A percentile compares a stretch with the other conserved stretches of the same genome.
phyloP scores from a whole-genome alignment of 1,140 invertebrate genomes.

The Trichonephila inaurata region DNA sequence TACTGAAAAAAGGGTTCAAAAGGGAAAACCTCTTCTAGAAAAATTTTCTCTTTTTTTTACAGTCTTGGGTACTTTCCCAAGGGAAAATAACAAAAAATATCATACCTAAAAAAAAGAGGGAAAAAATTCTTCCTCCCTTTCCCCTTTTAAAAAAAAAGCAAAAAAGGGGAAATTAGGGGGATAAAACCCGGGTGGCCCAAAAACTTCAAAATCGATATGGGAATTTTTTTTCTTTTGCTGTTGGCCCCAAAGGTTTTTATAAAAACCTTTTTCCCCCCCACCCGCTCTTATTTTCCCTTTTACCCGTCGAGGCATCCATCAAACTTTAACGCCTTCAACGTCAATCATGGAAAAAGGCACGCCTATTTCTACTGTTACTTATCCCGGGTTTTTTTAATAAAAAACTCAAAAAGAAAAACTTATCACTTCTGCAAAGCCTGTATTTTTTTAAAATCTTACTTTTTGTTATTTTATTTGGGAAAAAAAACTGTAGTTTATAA shows the following conservation, averaged over 20 bases:
- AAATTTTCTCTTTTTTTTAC: constrained; percentile 45
- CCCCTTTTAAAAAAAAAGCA: neutral
- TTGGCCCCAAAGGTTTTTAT: neutral
- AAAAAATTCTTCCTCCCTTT: neutral
- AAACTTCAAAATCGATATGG: constrained; percentile 49
- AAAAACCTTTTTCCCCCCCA: constrained; percentile 38
- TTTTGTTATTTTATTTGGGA: too few relatives aligned
- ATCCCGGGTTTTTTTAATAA: neutral
- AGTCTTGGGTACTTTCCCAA: neutral
- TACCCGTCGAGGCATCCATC: constrained; percentile 63
- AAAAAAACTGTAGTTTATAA: too few relatives aligned
- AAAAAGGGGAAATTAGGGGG: neutral
- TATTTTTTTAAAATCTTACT: too few relatives aligned
- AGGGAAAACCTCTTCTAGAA: constrained; percentile 20
- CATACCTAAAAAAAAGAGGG: neutral
- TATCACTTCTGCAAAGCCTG: too few relatives aligned
- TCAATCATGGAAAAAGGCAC: constrained; percentile 44
- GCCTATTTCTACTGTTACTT: constrained; percentile 2
- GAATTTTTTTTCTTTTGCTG: constrained; percentile 27
- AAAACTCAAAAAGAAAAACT: neutral
- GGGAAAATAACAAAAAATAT: constrained; percentile 9
- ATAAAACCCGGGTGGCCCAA: constrained; percentile 60
- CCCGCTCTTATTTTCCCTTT: constrained; percentile 50
- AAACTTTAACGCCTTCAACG: constrained; percentile 43
- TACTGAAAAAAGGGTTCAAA: constrained; percentile 1